Base-by-base conservation (phyloP, 2,797 vertebrate genomes). In the Simalia tracyae region DNA sequence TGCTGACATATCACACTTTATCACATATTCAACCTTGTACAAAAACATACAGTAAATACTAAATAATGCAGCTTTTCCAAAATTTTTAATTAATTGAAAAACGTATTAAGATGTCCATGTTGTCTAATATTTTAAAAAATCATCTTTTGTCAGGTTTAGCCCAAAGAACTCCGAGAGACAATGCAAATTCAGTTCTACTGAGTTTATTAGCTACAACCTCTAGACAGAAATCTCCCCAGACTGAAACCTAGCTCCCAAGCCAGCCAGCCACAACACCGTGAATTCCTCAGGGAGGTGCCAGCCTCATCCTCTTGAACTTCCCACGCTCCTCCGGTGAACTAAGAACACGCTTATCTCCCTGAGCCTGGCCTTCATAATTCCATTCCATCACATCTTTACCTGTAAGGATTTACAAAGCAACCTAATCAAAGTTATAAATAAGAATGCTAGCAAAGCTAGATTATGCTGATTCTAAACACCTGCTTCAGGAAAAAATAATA, bases 1-100 rank as follows among this genome's bases (percentile, higher is more conserved):
- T 28, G 99, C 99, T 31, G 99, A 99, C 99, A 99, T 99, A 97
- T 99, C 99, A 93, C 99, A 99, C 94, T 99, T 99, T 94, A 99
- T 98, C 94, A 99, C 99, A 11, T 99, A 99, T 95, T 99, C 99
- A 97, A 99, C 99, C 99, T 99, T 96, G 28, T n/a, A 1, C 1
- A 14, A 87, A 88, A 92, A 50, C 91, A 46, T 2, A 24, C 0
- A 28, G 26, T 90, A 64, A 97, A 66, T 1, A 72, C 24, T 76
- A 61, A 31, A 84, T 56, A 0, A 26, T 0, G n/a, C 28, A 28
- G 46, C n/a, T 28, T 54, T 93, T 36, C 66, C 64, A 81, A 56
- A 86, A 61, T 15, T 42, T 3, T 24, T 61, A 87, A 28, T 86
- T 61, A 68, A 81, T 81, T 81, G 7, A 66, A 59, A 86, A 5